Base-by-base conservation (phyloP, 1,140 invertebrate genomes). In the Philotrypesis tridentata region DNA sequence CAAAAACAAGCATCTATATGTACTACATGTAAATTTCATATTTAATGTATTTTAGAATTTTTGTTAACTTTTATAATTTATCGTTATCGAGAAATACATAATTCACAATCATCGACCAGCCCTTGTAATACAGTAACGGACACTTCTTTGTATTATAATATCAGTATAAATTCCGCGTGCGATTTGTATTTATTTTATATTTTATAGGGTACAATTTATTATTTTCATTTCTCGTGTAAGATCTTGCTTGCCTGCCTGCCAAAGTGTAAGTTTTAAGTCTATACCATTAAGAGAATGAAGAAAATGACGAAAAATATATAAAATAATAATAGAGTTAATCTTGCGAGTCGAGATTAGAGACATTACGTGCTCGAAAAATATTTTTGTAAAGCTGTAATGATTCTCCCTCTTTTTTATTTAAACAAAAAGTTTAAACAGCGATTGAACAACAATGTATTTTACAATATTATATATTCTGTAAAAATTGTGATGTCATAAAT, bases 101-200 rank as follows among this genome's bases (percentile, higher is more conserved):
- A 29, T 21, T 40, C 55, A 33, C 0, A 21, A 17, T 33, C 48
- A 61, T 21, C 25, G 55, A 40, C 25, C n/a, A 71, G 21, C 55
- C 68, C 7, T 27, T 17, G 33, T 78, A 55, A 79, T 14, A 21
- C 71, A 37, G 37, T 43, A 48, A 65, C 14, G 25, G 11, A 73
- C 33, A 75, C 60, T 81, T 87, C 84, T 86, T 90, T 90, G 89
- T 90, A 90, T 89, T 85, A 90, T 90, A 90, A 87, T 87, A 86
- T 87, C 85, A 85, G 85, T 89, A 88, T 89, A 89, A 87, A 17
- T 68, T 67, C 17, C 25, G 11, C 37, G 88, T 85, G 89, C 88
- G 87, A 88, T 87, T 90, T 89, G 87, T 91, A 89, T 90, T 90
- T 90, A 90, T 90, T 91, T 88, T 88, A 82, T 25, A 40, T 40